phyloP scores from a whole-genome alignment of 1,140 invertebrate species.

The fruit fly (Drosophila melanogaster) region Release_6_plus_ISO1_MT NC_004354.4:14818501-14819000 shows the following conservation, averaged over 20 bases:
- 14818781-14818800: slow-evolving; percentile 14
- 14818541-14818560: slow-evolving; percentile 29
- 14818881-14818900: no score
- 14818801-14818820: slow-evolving; percentile 3
- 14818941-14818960: no score
- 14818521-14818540: slow-evolving; percentile 24
- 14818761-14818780: slow-evolving; percentile 33
- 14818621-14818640: slow-evolving; percentile 12
- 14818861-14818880: no score
- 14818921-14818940: no score
- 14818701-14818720: slow-evolving; percentile 19
- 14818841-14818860: no score
- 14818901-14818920: no score
- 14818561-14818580: slow-evolving; percentile 29
- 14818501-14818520: slow-evolving; percentile 34
- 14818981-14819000: no score
- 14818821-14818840: no score
- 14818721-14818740: slow-evolving; percentile 39
- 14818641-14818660: slow-evolving; percentile 14
- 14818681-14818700: slow-evolving; percentile 19
- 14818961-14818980: no score
- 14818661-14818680: no score
- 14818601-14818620: slow-evolving; percentile 22
- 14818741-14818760: slow-evolving; percentile 12
- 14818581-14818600: slow-evolving; percentile 40